These are phyloP conservation scores for Pammene fasciana DNA, from an alignment of 2,888 invertebrate genomes.

Conservation along the genomic window DNA sequence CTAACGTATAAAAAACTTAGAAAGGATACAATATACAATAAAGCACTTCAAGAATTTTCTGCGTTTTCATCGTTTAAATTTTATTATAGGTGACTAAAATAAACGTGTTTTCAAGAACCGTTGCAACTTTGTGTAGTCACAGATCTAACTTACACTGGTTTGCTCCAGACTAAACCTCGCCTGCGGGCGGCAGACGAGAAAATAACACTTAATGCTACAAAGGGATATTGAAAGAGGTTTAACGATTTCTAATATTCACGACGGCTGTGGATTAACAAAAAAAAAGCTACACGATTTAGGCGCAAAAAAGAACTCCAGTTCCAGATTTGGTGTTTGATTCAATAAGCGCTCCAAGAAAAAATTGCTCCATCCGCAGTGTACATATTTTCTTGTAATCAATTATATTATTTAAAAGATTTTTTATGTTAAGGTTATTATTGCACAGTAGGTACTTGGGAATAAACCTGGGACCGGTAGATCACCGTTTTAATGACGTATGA, in stretches of 20 bases:
- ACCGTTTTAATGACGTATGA: too few species aligned
- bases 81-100: background rate
- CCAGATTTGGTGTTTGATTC: background rate
- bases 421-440: too few species aligned
- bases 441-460: too few species aligned
- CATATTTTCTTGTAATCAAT: too few species aligned
- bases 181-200: background rate
- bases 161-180: background rate
- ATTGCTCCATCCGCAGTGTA: too few species aligned
- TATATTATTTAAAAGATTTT: too few species aligned
- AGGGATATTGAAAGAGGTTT: slow-evolving; percentile 25
- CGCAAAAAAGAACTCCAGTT: background rate
- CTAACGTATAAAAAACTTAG: slow-evolving; percentile 3
- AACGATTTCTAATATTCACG: slow-evolving; percentile 20
- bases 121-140: background rate
- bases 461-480: too few species aligned
- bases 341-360: too few species aligned
- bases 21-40: slow-evolving; percentile 10
- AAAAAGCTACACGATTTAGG: background rate
- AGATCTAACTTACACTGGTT: background rate
- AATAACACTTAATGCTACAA: slow-evolving; percentile 1
- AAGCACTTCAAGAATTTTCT: slow-evolving; percentile 4
- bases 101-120: background rate
- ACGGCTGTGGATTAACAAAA: slow-evolving; percentile 11
- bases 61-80: background rate